Evolutionary conservation across 2,797 vertebrate genomes (phyloP).

Genomic region (Megaceryle alcyon): DNA sequence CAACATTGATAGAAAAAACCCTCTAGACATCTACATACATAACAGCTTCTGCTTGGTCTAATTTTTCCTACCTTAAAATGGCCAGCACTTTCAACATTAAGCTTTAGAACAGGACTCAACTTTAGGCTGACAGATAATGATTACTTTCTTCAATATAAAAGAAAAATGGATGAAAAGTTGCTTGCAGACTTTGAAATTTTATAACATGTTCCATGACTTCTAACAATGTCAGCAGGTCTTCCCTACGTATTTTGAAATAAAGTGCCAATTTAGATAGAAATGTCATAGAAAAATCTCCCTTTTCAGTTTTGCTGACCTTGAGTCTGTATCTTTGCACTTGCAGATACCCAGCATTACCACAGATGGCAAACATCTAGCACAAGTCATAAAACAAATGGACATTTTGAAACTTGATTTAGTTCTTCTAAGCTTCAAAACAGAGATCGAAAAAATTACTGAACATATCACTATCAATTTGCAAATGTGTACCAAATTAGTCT

Average conservation of each 20-base stretch:
- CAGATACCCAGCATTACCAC: background rate
- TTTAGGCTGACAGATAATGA: background rate
- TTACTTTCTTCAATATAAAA: background rate
- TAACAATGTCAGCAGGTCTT: background rate
- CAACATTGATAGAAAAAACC: background rate
- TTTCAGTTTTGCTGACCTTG: constrained; percentile 10
- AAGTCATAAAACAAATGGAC: background rate
- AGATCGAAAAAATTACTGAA: background rate
- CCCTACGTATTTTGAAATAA: background rate
- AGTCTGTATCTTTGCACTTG: background rate
- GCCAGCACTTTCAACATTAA: background rate
- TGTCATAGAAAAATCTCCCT: background rate
- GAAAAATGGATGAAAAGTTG: constrained; percentile 3
- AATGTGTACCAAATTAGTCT: background rate
- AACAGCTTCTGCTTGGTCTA: background rate
- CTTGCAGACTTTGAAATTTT: background rate
- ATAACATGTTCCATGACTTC: background rate
- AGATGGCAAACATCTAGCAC: background rate
- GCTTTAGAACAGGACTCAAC: background rate
- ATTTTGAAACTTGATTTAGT: background rate
- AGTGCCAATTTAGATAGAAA: background rate
- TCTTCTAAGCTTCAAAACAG: background rate
- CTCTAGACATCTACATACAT: background rate
- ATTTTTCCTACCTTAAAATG: background rate
- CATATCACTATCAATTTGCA: background rate